Evolutionary conservation across 2,113 vertebrate genomes (phyloP), one percentile per base, ranked within the genome.

Genomic region (Myxocyprinus asiaticus): DNA sequence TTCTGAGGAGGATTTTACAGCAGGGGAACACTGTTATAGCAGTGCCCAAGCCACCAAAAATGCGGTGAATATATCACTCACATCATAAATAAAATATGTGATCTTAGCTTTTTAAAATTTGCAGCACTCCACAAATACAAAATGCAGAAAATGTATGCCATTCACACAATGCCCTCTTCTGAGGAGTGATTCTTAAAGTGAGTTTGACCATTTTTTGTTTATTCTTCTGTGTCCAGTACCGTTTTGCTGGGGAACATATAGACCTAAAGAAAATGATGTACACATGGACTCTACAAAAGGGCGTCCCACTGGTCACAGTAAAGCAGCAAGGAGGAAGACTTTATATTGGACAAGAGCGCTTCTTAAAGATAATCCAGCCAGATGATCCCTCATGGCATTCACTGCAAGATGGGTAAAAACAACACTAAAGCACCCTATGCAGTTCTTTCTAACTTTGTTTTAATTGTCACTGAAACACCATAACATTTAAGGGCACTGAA

Each of bases 211-310:
- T 33, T 33, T 33, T 33, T 33, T 33, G 1, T 1, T 33, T 33
- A 33, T 33, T 33, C 22, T 33, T 33, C 22, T 33, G 3, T 67
- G 72, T 68, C 11, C 68, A 93, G 92, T 92, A 93, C 81, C 80
- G 86, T 14, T 92, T 89, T 86, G 87, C 88, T 61, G 89, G 91
- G 7, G 93, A 93, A 84, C 91, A 92, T 58, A 73, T 90, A 65
- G 81, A 93, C 68, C 80, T 94, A 81, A 92, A 91, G 74, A 85
- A 92, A 80, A 93, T 94, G 86, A 94, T 91, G 92, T 90, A 91
- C 68, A 92, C 91, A 0, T 93, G 93, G 93, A 93, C 87, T 17
- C 82, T 93, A 48, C 93, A 95, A 87, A 94, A 93, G 85, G 92
- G 92, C 62, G 82, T 94, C 44, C 92, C 90, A 22, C 67, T 93